Percentiles rank a stretch among this genome's conserved stretches.
These are phyloP conservation scores for Lasioglossum leucozonium DNA, from an alignment of 2,888 invertebrate species.

Conservation along the genomic window DNA sequence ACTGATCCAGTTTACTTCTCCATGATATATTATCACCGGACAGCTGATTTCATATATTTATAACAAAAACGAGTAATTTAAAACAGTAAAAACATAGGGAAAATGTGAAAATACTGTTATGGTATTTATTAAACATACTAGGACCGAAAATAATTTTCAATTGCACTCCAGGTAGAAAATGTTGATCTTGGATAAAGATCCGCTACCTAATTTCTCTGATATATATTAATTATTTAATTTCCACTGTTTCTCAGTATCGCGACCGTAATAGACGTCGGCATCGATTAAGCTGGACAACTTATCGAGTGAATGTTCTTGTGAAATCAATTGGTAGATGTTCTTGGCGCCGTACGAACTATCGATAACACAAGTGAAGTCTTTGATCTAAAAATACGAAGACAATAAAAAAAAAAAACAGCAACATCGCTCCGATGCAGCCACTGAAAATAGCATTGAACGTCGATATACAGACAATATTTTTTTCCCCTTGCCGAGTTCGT, in stretches of 20 bases:
- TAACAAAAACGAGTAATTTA: too few relatives aligned
- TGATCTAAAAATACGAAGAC: neutral
- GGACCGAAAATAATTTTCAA: too few relatives aligned
- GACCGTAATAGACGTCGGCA: neutral
- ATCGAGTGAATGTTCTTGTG: neutral
- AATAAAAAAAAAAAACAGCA: neutral
- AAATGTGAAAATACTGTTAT: too few relatives aligned
- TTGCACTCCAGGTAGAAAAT: too few relatives aligned
- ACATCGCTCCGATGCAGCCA: neutral
- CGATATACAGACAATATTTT: constrained; percentile 26
- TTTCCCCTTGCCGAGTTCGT: neutral
- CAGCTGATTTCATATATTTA: too few relatives aligned
- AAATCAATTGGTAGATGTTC: neutral
- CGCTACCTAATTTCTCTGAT: too few relatives aligned
- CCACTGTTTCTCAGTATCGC: neutral
- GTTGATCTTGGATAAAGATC: too few relatives aligned
- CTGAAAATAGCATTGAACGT: constrained; percentile 5
- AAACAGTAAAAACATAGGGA: too few relatives aligned
- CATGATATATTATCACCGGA: too few relatives aligned
- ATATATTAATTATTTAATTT: neutral
- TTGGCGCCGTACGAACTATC: neutral
- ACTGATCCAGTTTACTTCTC: neutral
- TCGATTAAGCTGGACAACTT: neutral
- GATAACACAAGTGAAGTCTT: neutral
- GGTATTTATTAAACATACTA: too few relatives aligned